Percentiles rank a stretch among this genome's conserved stretches.
Evolutionary conservation across 2,113 vertebrate species (phyloP).

Genomic region (Nycticryphes semicollaris): DNA sequence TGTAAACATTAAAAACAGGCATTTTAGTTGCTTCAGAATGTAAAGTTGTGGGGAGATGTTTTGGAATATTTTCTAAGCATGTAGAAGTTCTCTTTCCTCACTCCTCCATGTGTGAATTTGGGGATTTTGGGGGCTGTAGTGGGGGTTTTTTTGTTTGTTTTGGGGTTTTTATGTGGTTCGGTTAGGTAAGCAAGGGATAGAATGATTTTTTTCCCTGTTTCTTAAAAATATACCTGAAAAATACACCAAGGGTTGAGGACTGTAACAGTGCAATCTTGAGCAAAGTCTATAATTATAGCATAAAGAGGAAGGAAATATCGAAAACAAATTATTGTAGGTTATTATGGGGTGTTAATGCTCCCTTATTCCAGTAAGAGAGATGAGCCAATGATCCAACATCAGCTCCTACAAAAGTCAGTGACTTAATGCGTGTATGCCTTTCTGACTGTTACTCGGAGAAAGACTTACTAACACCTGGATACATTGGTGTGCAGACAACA

Average conservation of each 20-base stretch:
- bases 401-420: not conserved
- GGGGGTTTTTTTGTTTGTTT: not conserved
- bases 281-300: not conserved
- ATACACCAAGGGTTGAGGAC: not conserved
- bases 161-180: not conserved
- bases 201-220: not conserved
- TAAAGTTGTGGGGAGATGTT: not conserved
- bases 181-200: not conserved
- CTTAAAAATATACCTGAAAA: not conserved
- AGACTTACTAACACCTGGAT: not conserved
- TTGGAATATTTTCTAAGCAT: not conserved
- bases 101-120: accelerated
- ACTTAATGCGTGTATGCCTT: not conserved
- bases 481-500: not conserved
- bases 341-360: not conserved
- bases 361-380: not conserved
- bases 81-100: not conserved
- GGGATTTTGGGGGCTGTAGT: too few species aligned
- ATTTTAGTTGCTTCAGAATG: not conserved
- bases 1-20: not conserved
- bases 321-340: not conserved
- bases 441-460: not conserved
- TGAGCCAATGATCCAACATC: not conserved
- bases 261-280: not conserved
- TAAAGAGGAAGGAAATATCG: not conserved